These are phyloP conservation scores for Sorex maritimensis DNA, from an alignment of 2,797 vertebrate genomes.

Conservation along the genomic window DNA sequence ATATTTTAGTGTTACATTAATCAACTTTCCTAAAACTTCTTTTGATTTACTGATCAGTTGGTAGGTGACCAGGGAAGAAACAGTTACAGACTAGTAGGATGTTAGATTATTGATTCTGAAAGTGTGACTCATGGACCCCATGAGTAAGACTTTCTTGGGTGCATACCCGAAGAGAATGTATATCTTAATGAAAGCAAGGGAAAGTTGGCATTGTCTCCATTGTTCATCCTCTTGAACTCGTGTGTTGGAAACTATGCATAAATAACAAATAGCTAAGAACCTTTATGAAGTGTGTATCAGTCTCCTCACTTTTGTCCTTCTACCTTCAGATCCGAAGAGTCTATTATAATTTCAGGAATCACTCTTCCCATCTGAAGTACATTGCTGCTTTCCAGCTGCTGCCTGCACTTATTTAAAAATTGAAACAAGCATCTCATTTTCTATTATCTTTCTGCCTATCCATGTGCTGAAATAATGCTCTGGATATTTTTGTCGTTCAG, in stretches of 20 bases:
- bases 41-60: neutral
- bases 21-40: neutral
- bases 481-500: conserved; percentile 70
- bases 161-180: neutral
- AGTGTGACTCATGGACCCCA: neutral
- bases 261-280: neutral
- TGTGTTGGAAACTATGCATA: neutral
- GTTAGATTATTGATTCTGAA: neutral
- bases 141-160: neutral
- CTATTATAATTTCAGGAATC: conserved; percentile 33
- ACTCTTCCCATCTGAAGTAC: neutral
- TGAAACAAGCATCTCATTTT: conserved; percentile 43
- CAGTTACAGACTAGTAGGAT: neutral
- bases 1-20: neutral
- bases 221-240: neutral
- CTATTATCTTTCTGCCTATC: conserved; percentile 55
- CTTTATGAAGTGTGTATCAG: neutral
- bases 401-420: conserved; percentile 62
- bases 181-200: neutral
- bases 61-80: neutral
- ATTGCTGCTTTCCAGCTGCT: conserved; percentile 44
- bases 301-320: neutral
- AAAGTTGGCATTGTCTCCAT: neutral
- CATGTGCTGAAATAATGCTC: conserved; percentile 53
- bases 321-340: conserved; percentile 16